Evolutionary conservation across 2,888 invertebrate species (phyloP), one percentile per base, ranked within the genome.

Genomic region (Lordiphosa fenestrarum): DNA sequence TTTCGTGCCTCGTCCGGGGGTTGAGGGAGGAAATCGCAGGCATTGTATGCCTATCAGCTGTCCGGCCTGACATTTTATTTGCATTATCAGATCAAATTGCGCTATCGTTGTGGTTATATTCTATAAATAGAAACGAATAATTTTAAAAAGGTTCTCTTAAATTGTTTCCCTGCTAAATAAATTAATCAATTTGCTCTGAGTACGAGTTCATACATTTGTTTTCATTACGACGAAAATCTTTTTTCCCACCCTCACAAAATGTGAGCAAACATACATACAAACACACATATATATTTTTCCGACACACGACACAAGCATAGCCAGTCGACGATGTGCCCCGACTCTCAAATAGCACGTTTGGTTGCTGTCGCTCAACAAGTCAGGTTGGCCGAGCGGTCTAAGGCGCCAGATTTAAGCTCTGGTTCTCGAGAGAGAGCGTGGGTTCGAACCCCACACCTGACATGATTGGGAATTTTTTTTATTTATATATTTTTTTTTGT

Each of bases 381-480:
- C 93, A 93, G 93, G 92, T 93, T 94, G 93, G 93, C 93, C 93
- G 93, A 93, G 93, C 93, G 94, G 93, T 94, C 93, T 93, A 94
- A 94, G 93, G 94, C 94, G 94, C 93, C 93, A 93, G 93, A 93
- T 92, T 94, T 93, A 94, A 94, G 94, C 92, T 94, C 93, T 93
- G 93, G 93, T 94, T 93, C 93, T 92, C 93, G 91, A 91, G 90
- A 91, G 93, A 93, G 94, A 93, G 93, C 94, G 94, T 94, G 94
- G 93, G 94, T 94, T 94, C 94, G 93, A 94, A 94, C 93, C 94
- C 93, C 94, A 94, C 94, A 94, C 92, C 92, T 93, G 92, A 93
- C 88, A 89, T 55, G 15, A 5, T 10, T 9, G 10, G 35, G 7
- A 15, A 13, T 12, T 6, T 15, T 54, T 68, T 59, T 66, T 15